phyloP scores from a whole-genome alignment of 2,113 vertebrate genomes.

The Malurus alboscapulatus region DNA sequence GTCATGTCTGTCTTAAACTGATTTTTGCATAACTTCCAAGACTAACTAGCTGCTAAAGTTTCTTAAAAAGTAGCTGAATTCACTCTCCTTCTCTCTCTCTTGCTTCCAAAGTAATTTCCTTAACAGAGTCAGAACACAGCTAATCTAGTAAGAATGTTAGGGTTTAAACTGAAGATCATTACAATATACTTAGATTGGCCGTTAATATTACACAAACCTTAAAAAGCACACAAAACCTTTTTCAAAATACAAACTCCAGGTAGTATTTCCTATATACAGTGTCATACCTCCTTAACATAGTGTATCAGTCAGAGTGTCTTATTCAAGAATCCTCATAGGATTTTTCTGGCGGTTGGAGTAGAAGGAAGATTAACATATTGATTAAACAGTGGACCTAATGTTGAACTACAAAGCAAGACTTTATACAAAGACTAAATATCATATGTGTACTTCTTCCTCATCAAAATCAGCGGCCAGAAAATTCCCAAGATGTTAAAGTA shows the following conservation, averaged over 20 bases:
- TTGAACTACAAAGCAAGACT: background rate
- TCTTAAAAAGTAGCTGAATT: background rate
- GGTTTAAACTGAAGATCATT: background rate
- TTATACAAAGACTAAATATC: background rate
- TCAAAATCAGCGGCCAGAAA: background rate
- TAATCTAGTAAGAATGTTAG: background rate
- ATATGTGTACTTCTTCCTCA: background rate
- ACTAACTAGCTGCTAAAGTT: background rate
- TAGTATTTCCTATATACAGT: background rate
- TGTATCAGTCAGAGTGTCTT: background rate
- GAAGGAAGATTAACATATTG: background rate
- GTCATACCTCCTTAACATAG: background rate
- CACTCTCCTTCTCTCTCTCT: background rate
- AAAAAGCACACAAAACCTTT: background rate
- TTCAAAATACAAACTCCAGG: background rate
- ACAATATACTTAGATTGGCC: background rate
- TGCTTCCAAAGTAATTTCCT: background rate
- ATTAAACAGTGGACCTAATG: background rate
- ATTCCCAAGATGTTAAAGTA: background rate
- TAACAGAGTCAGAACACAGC: background rate
- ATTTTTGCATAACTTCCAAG: background rate
- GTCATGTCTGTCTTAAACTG: background rate
- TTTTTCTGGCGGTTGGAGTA: background rate
- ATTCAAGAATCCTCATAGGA: background rate
- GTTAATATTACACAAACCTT: background rate